phyloP scores from a whole-genome alignment of 2,797 vertebrate genomes.

The Rallus crepitans region DNA sequence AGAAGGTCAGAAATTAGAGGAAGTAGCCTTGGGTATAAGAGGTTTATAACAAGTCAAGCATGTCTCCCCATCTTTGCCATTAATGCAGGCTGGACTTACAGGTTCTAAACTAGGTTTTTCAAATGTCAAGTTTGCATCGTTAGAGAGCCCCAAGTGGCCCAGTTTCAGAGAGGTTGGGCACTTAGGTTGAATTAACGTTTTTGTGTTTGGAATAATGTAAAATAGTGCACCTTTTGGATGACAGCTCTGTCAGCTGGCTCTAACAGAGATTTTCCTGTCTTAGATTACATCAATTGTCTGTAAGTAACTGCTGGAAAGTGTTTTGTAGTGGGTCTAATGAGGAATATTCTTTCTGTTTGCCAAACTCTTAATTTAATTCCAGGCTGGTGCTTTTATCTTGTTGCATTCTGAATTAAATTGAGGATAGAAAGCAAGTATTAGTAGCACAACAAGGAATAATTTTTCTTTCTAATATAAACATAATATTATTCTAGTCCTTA shows the following conservation, averaged over 20 bases:
- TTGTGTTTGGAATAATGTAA: neutral
- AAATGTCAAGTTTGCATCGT: no score
- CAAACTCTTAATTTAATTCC: neutral
- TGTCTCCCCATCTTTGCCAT: neutral
- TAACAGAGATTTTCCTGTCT: neutral
- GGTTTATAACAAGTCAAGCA: neutral
- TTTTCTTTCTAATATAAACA: neutral
- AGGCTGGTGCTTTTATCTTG: neutral
- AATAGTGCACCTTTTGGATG: neutral
- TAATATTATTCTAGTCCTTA: neutral
- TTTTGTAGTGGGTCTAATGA: neutral
- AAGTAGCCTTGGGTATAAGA: neutral
- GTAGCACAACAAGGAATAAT: neutral
- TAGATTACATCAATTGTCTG: neutral
- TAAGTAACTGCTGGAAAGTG: neutral
- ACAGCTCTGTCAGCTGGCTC: neutral
- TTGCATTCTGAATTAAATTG: neutral
- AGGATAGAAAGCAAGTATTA: neutral
- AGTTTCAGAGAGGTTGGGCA: neutral
- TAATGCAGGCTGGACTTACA: neutral
- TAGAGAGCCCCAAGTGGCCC: neutral
- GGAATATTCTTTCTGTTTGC: neutral
- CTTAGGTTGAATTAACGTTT: neutral
- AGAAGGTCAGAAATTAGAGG: neutral
- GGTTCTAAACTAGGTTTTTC: no score